These are phyloP conservation scores for Galaxea fascicularis DNA, from an alignment of 92 coral and sea anemone genomes.

Conservation along the genomic window DNA sequence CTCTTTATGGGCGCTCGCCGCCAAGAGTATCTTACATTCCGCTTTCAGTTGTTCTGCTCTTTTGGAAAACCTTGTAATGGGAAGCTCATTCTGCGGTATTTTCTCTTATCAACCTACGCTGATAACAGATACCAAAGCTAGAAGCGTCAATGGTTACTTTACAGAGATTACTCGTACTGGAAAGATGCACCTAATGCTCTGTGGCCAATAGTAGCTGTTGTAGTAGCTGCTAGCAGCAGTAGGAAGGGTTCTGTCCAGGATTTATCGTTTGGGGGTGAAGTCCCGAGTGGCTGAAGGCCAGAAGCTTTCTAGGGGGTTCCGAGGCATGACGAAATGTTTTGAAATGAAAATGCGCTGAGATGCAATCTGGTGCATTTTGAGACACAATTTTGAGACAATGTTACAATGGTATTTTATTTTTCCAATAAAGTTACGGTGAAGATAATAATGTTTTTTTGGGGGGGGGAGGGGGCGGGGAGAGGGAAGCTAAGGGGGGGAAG, in stretches of 20 bases:
- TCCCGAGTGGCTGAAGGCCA: not conserved
- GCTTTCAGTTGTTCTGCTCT: not conserved
- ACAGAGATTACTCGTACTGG: not conserved
- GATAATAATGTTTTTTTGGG: no score
- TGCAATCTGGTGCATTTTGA: no score
- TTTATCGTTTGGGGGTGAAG: not conserved
- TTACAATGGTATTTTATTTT: not conserved
- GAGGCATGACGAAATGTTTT: not conserved
- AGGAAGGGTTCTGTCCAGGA: not conserved
- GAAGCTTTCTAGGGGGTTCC: not conserved
- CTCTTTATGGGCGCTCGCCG: not conserved
- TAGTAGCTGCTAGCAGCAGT: not conserved
- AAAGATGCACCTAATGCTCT: not conserved
- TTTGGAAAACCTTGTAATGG: not conserved
- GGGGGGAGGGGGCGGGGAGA: no score
- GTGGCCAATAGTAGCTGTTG: not conserved
- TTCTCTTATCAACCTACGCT: not conserved
- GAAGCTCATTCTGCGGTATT: not conserved
- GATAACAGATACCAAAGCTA: not conserved
- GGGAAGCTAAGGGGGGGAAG: no score
- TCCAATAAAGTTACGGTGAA: no score
- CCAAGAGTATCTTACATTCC: not conserved
- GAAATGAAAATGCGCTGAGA: no score
- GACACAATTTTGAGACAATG: not conserved
- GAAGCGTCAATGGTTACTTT: not conserved